phyloP scores from a whole-genome alignment of 2,797 vertebrate genomes.

The Catharus ustulatus region DNA sequence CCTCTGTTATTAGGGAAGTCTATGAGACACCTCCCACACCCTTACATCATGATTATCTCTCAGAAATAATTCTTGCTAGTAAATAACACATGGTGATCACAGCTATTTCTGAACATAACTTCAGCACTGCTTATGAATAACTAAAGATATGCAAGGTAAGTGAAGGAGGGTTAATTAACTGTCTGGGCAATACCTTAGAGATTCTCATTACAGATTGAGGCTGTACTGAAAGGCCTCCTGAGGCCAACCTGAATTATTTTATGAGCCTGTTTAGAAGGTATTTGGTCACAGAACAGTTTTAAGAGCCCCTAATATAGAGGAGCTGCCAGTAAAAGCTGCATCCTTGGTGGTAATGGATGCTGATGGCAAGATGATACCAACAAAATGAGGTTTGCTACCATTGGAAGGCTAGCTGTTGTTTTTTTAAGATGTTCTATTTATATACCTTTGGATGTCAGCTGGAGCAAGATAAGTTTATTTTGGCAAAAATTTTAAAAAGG shows the following conservation, averaged over 20 bases:
- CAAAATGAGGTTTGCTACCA: background rate
- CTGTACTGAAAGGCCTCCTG: background rate
- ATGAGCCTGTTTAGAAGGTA: background rate
- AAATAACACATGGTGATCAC: background rate
- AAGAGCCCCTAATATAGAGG: background rate
- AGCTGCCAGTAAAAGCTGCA: background rate
- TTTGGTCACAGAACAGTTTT: background rate
- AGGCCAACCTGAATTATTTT: background rate
- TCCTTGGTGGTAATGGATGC: background rate
- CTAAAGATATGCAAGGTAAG: background rate
- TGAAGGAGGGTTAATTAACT: background rate
- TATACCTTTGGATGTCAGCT: background rate
- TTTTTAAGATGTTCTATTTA: background rate
- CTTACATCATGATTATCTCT: background rate
- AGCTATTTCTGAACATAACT: background rate
- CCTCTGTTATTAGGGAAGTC: background rate
- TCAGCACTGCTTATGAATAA: background rate
- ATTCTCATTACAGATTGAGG: background rate
- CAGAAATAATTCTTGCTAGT: background rate
- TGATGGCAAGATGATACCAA: background rate
- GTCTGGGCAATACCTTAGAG: background rate
- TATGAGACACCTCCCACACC: background rate
- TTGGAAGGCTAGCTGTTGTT: background rate
- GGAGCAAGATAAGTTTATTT: background rate
- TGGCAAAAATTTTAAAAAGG: background rate